phyloP scores from a whole-genome alignment of 2,888 invertebrate genomes.

The Eupithecia vulgata region DNA sequence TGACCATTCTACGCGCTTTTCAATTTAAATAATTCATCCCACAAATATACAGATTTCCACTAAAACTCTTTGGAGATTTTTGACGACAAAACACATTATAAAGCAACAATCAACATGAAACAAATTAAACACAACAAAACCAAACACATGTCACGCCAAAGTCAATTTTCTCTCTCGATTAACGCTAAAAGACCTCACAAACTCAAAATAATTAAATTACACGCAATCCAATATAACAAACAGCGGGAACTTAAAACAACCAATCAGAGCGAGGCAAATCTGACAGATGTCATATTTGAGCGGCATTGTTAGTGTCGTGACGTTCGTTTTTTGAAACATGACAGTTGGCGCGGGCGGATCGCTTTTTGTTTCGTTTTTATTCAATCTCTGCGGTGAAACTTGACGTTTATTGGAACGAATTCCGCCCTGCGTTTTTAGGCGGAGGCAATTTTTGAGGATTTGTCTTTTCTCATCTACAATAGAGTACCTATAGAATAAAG shows the following conservation, averaged over 20 bases:
- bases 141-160: conserved; percentile 58
- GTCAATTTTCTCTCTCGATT: conserved; percentile 70
- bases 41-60: not conserved
- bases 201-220: conserved; percentile 65
- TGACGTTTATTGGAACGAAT: conserved; percentile 42
- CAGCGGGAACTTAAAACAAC: conserved; percentile 65
- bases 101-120: conserved; percentile 35
- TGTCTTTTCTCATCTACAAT: conserved; percentile 20
- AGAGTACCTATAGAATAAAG: not conserved
- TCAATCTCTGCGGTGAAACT: conserved; percentile 62
- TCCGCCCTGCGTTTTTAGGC: conserved; percentile 26
- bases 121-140: conserved; percentile 46
- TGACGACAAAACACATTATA: not conserved
- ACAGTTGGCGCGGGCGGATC: conserved; percentile 72
- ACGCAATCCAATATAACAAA: conserved; percentile 64
- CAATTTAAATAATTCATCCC: not conserved
- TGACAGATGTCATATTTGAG: conserved; percentile 79
- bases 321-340: conserved; percentile 70
- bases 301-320: conserved; percentile 62
- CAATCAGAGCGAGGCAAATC: conserved; percentile 65
- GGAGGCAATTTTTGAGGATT: conserved; percentile 31
- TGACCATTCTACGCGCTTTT: not conserved
- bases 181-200: conserved; percentile 65
- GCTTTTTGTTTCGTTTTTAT: conserved; percentile 60
- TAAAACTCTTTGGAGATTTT: not conserved